Evolutionary conservation across 2,113 vertebrate genomes (phyloP).

Genomic region (Heterochromis multidens): DNA sequence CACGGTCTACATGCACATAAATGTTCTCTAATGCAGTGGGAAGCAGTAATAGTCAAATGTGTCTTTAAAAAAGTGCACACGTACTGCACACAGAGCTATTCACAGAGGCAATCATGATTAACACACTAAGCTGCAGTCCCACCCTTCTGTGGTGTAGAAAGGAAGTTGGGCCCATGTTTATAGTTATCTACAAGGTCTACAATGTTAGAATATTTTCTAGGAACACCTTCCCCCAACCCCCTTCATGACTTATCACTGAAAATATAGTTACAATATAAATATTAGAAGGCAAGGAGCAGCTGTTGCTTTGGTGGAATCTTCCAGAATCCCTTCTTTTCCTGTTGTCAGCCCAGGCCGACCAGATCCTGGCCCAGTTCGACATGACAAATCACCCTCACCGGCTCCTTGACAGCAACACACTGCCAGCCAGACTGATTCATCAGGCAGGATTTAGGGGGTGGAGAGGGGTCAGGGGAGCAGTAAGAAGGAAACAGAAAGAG

Average conservation of each 20-base stretch:
- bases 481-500: not conserved
- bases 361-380: constrained; percentile 44
- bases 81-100: not conserved
- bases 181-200: not conserved
- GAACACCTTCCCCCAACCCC: not conserved
- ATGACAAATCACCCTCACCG: constrained; percentile 44
- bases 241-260: not conserved
- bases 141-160: not conserved
- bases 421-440: constrained; percentile 51
- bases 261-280: not conserved
- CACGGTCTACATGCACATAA: too few species aligned
- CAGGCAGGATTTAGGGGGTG: not conserved
- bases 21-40: too few species aligned
- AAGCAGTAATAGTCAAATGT: too few species aligned
- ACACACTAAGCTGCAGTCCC: not conserved
- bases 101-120: not conserved
- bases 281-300: not conserved
- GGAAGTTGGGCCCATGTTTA: not conserved
- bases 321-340: constrained; percentile 25
- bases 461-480: not conserved
- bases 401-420: constrained; percentile 28
- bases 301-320: constrained; percentile 27
- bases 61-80: not conserved
- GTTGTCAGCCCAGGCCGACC: not conserved
- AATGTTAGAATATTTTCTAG: not conserved